A percentile compares a stretch with the other conserved stretches of the same genome.
phyloP scores from a whole-genome alignment of 2,888 invertebrate genomes.

The Dryocosmus kuriphilus region DNA sequence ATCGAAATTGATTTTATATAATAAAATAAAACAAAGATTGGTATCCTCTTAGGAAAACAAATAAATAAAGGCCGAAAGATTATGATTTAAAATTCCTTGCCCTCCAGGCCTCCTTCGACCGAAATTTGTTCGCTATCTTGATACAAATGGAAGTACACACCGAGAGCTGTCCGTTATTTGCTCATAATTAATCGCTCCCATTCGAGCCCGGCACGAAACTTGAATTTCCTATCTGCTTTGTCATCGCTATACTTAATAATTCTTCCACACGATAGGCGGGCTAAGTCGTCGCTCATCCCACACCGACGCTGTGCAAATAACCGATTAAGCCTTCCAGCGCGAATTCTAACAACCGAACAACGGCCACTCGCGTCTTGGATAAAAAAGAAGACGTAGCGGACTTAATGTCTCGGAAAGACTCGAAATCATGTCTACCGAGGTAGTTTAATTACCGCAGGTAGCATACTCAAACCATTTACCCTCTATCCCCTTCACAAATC shows the following conservation, averaged over 20 bases:
- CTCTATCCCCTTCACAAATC: constrained; percentile 9
- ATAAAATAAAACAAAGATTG: background rate
- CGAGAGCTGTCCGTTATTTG: constrained; percentile 57
- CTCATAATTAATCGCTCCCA: constrained; percentile 70
- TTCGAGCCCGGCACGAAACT: constrained; percentile 56
- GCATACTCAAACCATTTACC: constrained; percentile 20
- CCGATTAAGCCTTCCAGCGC: constrained; percentile 61
- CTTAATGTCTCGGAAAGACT: constrained; percentile 25
- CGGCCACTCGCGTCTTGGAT: constrained; percentile 14
- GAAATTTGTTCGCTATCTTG: constrained; percentile 40
- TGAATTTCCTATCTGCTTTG: constrained; percentile 67
- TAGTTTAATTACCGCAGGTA: constrained; percentile 27
- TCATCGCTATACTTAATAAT: constrained; percentile 71
- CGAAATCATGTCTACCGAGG: constrained; percentile 22
- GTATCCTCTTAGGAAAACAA: background rate
- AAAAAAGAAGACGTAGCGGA: constrained; percentile 22
- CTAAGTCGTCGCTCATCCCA: constrained; percentile 58
- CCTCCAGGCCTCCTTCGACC: background rate
- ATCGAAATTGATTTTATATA: too few species aligned
- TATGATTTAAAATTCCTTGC: background rate
- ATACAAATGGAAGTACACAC: constrained; percentile 41
- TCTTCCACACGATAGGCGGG: constrained; percentile 58
- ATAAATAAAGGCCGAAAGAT: background rate
- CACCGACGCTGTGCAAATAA: constrained; percentile 65
- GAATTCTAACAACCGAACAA: constrained; percentile 9